Percentiles rank a stretch among this genome's conserved stretches.
These are phyloP conservation scores for Drosophila lutescens DNA, from an alignment of 2,888 invertebrate species.

Conservation along the genomic window DNA sequence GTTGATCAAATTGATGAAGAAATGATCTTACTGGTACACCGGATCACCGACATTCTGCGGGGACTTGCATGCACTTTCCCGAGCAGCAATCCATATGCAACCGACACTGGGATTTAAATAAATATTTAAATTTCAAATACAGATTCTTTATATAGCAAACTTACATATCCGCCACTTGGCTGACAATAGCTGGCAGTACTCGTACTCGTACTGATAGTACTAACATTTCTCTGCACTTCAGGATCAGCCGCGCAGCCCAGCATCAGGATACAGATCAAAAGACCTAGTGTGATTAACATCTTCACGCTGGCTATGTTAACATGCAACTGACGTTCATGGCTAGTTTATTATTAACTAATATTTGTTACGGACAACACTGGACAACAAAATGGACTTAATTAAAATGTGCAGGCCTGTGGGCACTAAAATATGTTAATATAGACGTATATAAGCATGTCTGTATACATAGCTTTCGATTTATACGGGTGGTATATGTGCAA, in stretches of 20 bases:
- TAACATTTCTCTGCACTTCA: neutral
- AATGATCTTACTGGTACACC: no score
- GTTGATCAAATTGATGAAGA: no score
- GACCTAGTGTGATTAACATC: slow-evolving; percentile 50
- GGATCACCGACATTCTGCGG: neutral
- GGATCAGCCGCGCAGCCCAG: slow-evolving; percentile 12
- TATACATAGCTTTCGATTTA: no score
- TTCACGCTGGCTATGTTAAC: slow-evolving; percentile 40
- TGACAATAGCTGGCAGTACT: neutral
- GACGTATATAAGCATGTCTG: no score
- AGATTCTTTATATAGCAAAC: slow-evolving; percentile 6
- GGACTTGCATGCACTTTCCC: neutral
- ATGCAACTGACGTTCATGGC: slow-evolving; percentile 37
- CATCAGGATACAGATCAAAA: slow-evolving; percentile 42
- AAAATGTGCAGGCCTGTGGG: no score
- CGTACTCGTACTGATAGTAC: neutral
- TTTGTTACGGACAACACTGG: no score
- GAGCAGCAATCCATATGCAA: neutral
- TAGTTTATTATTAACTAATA: neutral
- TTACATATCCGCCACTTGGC: slow-evolving; percentile 71
- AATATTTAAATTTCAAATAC: neutral
- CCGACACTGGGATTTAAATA: neutral
- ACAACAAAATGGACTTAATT: no score
- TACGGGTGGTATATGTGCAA: no score
- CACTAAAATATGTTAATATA: no score